Conservation (phyloP, 2,113 vertebrate species). For the Ptychochromis oligacanthus region DNA sequence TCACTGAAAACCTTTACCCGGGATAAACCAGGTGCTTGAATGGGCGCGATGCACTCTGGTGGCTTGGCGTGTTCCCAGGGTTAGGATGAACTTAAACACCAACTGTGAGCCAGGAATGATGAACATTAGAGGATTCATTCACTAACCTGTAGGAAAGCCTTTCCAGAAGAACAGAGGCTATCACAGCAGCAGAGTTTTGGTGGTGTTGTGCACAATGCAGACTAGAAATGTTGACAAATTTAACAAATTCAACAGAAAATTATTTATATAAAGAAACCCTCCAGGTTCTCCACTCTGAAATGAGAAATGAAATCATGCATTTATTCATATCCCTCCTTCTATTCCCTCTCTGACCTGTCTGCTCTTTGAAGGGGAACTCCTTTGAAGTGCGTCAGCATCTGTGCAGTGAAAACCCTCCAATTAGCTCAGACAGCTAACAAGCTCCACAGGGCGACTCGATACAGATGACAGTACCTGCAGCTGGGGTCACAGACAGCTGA, state of each 20-base stretch:
- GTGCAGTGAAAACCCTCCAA: constrained; percentile 48
- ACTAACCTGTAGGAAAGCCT: neutral
- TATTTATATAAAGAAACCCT: neutral
- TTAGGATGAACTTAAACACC: neutral
- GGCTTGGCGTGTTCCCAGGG: neutral
- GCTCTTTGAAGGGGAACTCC: constrained; percentile 60
- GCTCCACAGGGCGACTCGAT: constrained; percentile 21
- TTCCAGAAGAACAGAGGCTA: neutral
- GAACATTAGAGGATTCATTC: neutral
- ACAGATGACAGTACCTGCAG: constrained; percentile 27
- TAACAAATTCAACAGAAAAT: neutral
- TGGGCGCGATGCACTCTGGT: neutral
- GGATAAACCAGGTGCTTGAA: neutral
- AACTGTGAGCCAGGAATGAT: neutral
- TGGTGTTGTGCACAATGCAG: neutral
- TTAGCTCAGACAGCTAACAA: constrained; percentile 58
- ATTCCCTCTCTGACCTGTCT: constrained; percentile 28
- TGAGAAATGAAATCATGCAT: constrained; percentile 27
- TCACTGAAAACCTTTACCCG: neutral
- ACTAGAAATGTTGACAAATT: neutral
- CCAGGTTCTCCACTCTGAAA: neutral
- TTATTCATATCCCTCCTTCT: constrained; percentile 33
- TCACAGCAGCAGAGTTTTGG: neutral
- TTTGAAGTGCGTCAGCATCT: constrained; percentile 76
- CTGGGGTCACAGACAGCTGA: constrained; percentile 8